Evolutionary conservation across 1,140 invertebrate species (phyloP), one percentile per base, ranked within the genome.

Genomic region (Brachionus sp.): DNA sequence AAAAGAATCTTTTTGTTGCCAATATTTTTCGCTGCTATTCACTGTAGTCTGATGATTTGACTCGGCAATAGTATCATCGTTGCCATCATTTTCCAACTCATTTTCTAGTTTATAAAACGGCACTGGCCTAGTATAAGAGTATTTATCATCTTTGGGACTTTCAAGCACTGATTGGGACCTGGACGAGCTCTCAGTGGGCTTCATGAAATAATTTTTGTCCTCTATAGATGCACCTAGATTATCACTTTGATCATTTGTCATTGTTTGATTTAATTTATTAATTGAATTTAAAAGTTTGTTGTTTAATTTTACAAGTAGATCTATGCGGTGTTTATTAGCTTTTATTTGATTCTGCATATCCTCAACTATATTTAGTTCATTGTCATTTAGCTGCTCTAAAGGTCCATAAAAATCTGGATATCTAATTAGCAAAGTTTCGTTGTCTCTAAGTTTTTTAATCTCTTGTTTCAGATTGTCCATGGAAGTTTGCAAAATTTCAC

Each of bases 301-400:
- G 50, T 82, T 82, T 35, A 66, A 44, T 23, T 68, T 82, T 70
- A 23, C 25, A 7, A 82, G 19, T 35, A 82, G 57, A 9, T 9
- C 19, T 7, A 82, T 82, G 25, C 80, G 29, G 33, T 66, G 57
- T 70, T 82, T 66, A 37, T 82, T 82, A 9, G 80, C 57, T 13
- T n/a, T 39, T 5, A 82, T 82, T 62, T 82, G 80, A 68, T 70
- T 70, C 19, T 68, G 80, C 80, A 82, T 82, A 23, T 82, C 80
- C 5, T 66, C 57, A 13, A 46, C 13, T 6, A 82, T 35, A 42
- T 68, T 70, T 35, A 50, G 10, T n/a, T 66, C 16, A 46, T 66
- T 19, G 2, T 46, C 37, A 12, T 70, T 44, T 29, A 68, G 57
- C 12, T 68, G 37, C 35, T 82, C 80, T 33, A 82, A 25, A 42